Conservation (phyloP, 1,140 invertebrate species). For the Brachionus manjavacas region DNA sequence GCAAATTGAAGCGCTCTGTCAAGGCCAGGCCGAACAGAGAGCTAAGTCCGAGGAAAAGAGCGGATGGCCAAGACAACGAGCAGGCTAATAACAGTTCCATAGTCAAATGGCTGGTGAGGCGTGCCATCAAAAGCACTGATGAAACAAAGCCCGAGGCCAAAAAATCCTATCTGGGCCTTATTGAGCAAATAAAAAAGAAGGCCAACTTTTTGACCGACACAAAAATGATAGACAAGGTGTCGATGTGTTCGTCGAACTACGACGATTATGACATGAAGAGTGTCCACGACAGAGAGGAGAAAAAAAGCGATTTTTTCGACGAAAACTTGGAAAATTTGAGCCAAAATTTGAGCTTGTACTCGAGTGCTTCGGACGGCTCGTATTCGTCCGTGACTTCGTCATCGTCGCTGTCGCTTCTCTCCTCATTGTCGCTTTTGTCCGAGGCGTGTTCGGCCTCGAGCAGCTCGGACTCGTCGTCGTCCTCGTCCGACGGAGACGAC, state of each 20-base stretch:
- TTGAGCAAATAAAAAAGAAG: slow-evolving; percentile 28
- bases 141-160: neutral
- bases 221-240: slow-evolving; percentile 38
- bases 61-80: neutral
- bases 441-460: neutral
- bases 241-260: slow-evolving; percentile 29
- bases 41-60: neutral
- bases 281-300: neutral
- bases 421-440: slow-evolving; percentile 9
- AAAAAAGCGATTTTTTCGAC: neutral
- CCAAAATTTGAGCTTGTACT: slow-evolving; percentile 2
- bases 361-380: neutral
- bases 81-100: neutral
- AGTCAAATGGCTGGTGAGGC: neutral
- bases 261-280: slow-evolving; percentile 12
- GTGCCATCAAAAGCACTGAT: neutral
- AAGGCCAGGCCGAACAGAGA: neutral
- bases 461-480: neutral
- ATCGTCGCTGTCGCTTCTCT: neutral
- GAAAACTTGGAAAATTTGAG: slow-evolving; percentile 28
- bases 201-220: slow-evolving; percentile 13
- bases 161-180: neutral
- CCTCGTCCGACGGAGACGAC: neutral
- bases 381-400: neutral
- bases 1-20: neutral